These are phyloP conservation scores for Drosophila anceps DNA, from an alignment of 2,888 invertebrate genomes.

Conservation along the genomic window DNA sequence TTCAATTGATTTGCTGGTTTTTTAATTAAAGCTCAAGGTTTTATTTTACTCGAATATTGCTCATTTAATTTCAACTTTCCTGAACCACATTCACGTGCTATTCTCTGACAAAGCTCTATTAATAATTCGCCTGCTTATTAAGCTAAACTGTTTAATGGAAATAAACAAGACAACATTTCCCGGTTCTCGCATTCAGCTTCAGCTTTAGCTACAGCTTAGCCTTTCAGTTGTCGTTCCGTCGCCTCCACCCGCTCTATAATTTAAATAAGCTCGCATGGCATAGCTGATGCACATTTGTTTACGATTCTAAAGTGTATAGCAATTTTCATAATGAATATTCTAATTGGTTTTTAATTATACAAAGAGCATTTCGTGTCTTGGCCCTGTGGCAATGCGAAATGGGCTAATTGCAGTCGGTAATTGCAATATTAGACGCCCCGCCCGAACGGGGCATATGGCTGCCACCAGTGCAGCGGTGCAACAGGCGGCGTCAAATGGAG, in stretches of 20 bases:
- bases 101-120: conserved; percentile 38
- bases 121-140: conserved; percentile 41
- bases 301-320: conserved; percentile 40
- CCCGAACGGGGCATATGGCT: conserved; percentile 33
- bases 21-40: conserved; percentile 1
- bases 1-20: conserved; percentile 10
- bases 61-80: conserved; percentile 6
- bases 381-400: conserved; percentile 52
- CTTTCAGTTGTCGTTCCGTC: not conserved
- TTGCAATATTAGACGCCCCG: conserved; percentile 75
- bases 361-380: conserved; percentile 56
- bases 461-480: conserved; percentile 16
- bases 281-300: conserved; percentile 65
- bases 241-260: conserved; percentile 53
- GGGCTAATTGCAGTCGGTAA: conserved; percentile 75
- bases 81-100: conserved; percentile 37
- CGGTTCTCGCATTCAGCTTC: conserved; percentile 10
- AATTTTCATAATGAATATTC: conserved; percentile 79
- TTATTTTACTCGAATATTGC: conserved; percentile 8
- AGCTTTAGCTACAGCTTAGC: no score
- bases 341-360: conserved; percentile 77
- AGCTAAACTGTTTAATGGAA: conserved; percentile 35
- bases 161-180: conserved; percentile 25
- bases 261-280: conserved; percentile 47
- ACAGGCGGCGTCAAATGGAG: conserved; percentile 50